Evolutionary conservation across 2,113 vertebrate species (phyloP), one percentile per base, ranked within the genome.

Genomic region (Microtus richardsoni): DNA sequence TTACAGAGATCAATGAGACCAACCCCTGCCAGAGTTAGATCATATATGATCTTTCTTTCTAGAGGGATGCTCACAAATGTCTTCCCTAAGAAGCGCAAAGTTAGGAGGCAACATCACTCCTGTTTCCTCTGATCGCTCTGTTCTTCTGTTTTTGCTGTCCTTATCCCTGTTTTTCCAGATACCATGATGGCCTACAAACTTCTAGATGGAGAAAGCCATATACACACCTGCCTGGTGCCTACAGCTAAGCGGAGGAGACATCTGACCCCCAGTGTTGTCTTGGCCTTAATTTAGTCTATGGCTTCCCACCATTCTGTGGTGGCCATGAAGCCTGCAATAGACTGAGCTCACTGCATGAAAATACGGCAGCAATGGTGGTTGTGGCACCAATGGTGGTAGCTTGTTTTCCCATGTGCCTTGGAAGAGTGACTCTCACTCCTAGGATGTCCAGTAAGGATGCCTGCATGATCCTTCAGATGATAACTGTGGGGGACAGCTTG

Each of bases 341-440:
- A 22, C 30, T 54, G 92, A 95, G 54, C 94, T 79, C 26, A 75
- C 52, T 80, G 78, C 41, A 71, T 66, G 90, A 80, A 41, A 95
- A 28, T 9, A 4, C 12, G 39, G 47, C 5, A n/a, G 54, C 58
- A 54, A 49, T 21, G 26, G 66, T 2, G 17, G 58, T 66, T 71
- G 66, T 12, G 78, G 54, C 77, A 44, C 49, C 62, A 3, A 41
- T 60, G n/a, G 13, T 58, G 66, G 10, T 17, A 77, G 41, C 58
- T 36, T 47, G 24, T 26, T 28, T 84, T 64, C 52, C 39, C 22
- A 36, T 70, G 41, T 66, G 84, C 95, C 88, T 54, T n/a, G 77
- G n/a, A 89, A 83, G 39, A 83, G 58, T 49, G 77, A 13, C 33
- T 39, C 74, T 54, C 33, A n/a, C 33, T 36, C 68, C 77, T 11